Conservation (phyloP, 2,113 vertebrate species). For the Sitta europaea region DNA sequence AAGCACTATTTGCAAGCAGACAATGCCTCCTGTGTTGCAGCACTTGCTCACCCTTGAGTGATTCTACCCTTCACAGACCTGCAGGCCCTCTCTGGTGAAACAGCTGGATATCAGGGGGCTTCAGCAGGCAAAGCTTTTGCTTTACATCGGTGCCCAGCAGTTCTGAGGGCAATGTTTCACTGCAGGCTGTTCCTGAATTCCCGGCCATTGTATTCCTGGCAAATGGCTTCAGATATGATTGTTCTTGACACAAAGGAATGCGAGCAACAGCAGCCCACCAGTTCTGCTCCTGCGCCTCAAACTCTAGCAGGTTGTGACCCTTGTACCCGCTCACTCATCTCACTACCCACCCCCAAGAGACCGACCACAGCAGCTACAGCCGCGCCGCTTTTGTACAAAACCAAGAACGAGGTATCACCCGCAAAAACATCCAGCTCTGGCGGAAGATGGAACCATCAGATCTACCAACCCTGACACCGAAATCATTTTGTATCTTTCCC, state of each 20-base stretch:
- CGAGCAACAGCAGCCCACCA: neutral
- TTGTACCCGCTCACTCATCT: neutral
- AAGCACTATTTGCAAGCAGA: neutral
- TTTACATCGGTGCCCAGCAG: neutral
- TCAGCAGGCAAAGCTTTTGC: neutral
- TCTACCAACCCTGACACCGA: neutral
- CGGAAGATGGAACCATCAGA: neutral
- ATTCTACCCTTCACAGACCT: neutral
- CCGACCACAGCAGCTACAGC: neutral
- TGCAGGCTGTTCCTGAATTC: rapidly evolving
- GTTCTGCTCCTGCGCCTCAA: neutral
- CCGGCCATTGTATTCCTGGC: neutral
- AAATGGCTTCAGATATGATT: neutral
- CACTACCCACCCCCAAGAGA: rapidly evolving
- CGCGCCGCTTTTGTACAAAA: neutral
- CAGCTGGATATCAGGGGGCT: neutral
- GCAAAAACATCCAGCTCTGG: neutral
- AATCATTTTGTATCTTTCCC: neutral
- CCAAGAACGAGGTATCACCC: neutral
- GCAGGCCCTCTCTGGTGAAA: neutral
- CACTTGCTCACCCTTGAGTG: neutral
- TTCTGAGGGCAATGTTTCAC: neutral
- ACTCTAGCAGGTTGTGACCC: rapidly evolving
- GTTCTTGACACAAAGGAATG: neutral
- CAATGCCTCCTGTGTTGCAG: neutral